phyloP scores from a whole-genome alignment of 2,797 vertebrate genomes.

The Luscinia megarhynchos region DNA sequence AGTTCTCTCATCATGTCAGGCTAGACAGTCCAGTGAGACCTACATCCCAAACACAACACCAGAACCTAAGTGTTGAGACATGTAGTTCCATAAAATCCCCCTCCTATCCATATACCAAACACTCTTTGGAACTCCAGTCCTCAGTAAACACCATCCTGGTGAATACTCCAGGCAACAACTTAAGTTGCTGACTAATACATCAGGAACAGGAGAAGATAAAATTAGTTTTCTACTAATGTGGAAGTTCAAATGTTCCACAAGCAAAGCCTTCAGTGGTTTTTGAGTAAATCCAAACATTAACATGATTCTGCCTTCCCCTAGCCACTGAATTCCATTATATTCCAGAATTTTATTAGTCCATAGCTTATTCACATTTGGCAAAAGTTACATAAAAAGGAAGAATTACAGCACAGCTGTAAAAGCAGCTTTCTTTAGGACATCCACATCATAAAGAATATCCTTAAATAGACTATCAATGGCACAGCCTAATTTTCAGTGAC shows the following conservation, averaged over 20 bases:
- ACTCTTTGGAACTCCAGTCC: neutral
- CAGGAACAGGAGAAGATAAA: neutral
- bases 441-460: neutral
- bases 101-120: neutral
- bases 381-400: neutral
- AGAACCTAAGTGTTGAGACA: neutral
- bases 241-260: neutral
- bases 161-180: neutral
- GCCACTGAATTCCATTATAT: neutral
- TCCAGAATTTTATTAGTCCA: neutral
- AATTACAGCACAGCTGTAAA: neutral
- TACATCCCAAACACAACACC: neutral
- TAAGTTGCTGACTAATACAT: neutral
- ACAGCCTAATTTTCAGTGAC: neutral
- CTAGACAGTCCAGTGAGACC: neutral
- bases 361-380: neutral
- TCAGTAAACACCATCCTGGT: neutral
- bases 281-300: neutral
- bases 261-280: neutral
- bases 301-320: neutral
- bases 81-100: neutral
- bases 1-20: neutral
- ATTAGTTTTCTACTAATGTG: neutral
- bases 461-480: neutral
- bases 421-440: neutral